These are phyloP conservation scores for Hirtodrosophila trivittata DNA, from an alignment of 2,888 invertebrate genomes.

Conservation along the genomic window DNA sequence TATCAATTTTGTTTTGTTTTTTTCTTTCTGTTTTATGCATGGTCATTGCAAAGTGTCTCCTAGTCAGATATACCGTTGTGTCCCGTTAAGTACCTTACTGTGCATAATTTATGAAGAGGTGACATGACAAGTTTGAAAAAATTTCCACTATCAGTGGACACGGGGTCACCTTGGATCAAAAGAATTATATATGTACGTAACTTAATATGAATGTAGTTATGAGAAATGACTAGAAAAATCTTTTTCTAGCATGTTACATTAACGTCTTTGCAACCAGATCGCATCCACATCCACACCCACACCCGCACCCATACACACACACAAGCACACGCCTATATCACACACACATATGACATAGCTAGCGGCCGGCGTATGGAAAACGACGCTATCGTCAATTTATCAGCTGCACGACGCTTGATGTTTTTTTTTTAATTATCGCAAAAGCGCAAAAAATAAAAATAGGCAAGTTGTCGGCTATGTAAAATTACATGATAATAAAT, in stretches of 20 bases:
- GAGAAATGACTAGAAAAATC: slow-evolving; percentile 1
- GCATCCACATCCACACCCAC: too few species aligned
- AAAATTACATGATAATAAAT: too few species aligned
- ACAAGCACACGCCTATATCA: neutral
- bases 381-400: slow-evolving; percentile 52
- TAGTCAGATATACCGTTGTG: neutral
- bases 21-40: too few species aligned
- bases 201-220: neutral
- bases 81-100: neutral
- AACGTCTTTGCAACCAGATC: too few species aligned
- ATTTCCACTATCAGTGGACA: slow-evolving; percentile 24
- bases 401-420: slow-evolving; percentile 27
- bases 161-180: slow-evolving; percentile 57
- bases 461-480: too few species aligned
- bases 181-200: slow-evolving; percentile 2
- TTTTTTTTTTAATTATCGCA: slow-evolving; percentile 10
- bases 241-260: slow-evolving; percentile 15
- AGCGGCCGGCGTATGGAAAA: slow-evolving; percentile 30
- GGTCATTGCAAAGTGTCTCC: too few species aligned
- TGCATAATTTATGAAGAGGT: slow-evolving; percentile 18
- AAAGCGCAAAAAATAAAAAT: too few species aligned
- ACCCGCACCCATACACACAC: neutral
- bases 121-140: slow-evolving; percentile 23
- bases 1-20: too few species aligned
- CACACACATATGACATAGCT: slow-evolving; percentile 3